Conservation (phyloP, 1,140 invertebrate genomes). For the Neodiprion lecontei region DNA sequence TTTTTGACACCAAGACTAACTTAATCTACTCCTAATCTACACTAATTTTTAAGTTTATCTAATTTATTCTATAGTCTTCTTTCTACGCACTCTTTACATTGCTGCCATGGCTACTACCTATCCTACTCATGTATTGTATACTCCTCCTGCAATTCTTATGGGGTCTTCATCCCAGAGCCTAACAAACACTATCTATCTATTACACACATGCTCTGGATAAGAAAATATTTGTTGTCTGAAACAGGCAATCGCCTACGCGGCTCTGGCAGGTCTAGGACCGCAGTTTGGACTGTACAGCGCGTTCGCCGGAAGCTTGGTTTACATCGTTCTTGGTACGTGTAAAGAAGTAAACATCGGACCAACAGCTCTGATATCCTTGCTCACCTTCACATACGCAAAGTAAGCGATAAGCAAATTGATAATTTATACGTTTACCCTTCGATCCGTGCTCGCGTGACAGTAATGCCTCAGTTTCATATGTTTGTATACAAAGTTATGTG, state of each 20-base stretch:
- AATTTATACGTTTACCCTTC: too few species aligned
- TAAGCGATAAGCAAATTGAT: slow-evolving; percentile 49
- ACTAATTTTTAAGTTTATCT: too few species aligned
- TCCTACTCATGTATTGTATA: slow-evolving; percentile 11
- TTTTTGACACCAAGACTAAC: too few species aligned
- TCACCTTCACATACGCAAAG: slow-evolving; percentile 72
- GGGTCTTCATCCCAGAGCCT: slow-evolving; percentile 1
- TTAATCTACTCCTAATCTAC: too few species aligned
- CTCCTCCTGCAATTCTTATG: slow-evolving; percentile 9
- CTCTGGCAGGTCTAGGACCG: slow-evolving; percentile 74
- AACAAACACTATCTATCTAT: slow-evolving; percentile 12
- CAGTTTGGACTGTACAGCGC: slow-evolving; percentile 88
- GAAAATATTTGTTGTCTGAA: slow-evolving; percentile 58
- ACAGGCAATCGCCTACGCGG: slow-evolving; percentile 81
- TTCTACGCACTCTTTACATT: neutral
- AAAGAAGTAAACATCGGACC: slow-evolving; percentile 86
- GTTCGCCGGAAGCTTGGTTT: slow-evolving; percentile 83
- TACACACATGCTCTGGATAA: neutral
- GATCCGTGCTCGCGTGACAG: too few species aligned
- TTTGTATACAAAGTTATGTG: too few species aligned
- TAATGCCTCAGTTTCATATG: too few species aligned
- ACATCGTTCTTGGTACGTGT: slow-evolving; percentile 81
- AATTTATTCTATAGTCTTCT: too few species aligned
- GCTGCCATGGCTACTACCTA: neutral
- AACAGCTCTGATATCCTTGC: slow-evolving; percentile 76